Conservation (phyloP, 2,797 vertebrate species). For the Enteromius afrohamiltoni region DNA sequence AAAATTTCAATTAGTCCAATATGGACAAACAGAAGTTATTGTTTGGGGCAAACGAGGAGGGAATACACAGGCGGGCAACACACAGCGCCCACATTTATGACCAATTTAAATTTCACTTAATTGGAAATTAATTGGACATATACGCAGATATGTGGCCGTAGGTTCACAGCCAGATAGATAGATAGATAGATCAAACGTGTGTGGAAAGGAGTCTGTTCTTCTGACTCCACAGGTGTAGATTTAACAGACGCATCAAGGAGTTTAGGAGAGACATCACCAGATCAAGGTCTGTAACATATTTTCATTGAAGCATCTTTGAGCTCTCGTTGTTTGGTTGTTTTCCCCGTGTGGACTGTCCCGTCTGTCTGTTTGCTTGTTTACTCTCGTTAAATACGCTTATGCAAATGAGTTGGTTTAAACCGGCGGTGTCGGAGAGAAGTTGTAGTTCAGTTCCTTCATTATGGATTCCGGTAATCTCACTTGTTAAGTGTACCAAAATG, state of each 20-base stretch:
- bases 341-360: slow-evolving; percentile 74
- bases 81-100: background rate
- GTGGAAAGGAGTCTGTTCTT: background rate
- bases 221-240: slow-evolving; percentile 41
- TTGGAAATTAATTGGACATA: background rate
- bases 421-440: slow-evolving; percentile 84
- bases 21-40: slow-evolving; percentile 61
- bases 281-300: slow-evolving; percentile 80
- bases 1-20: slow-evolving; percentile 82
- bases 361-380: slow-evolving; percentile 91
- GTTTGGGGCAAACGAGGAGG: slow-evolving; percentile 56
- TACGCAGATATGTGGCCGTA: background rate
- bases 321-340: slow-evolving; percentile 56
- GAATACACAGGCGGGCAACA: slow-evolving; percentile 51
- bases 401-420: slow-evolving; percentile 87
- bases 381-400: slow-evolving; percentile 92
- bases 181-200: background rate
- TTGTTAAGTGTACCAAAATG: slow-evolving; percentile 87
- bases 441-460: slow-evolving; percentile 86
- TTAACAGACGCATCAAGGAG: slow-evolving; percentile 55
- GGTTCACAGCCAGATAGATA: background rate
- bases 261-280: slow-evolving; percentile 57
- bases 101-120: background rate
- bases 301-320: slow-evolving; percentile 54
- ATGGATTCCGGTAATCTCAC: slow-evolving; percentile 92